Evolutionary conservation across 1,140 invertebrate genomes (phyloP).

Genomic region (Cydia pomonella): DNA sequence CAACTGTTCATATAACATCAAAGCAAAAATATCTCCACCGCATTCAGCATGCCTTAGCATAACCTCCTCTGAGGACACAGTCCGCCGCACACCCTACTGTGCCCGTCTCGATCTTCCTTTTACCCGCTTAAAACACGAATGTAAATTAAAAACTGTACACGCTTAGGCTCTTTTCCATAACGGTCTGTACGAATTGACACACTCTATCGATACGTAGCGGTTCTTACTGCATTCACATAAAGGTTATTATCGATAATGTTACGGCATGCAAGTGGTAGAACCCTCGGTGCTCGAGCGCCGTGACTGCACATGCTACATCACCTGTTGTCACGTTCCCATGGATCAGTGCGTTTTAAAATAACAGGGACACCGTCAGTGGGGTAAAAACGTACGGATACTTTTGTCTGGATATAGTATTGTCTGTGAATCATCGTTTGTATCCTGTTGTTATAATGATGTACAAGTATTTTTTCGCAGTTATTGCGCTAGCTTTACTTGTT

Average conservation of each 20-base stretch:
- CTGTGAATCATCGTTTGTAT: constrained; percentile 17
- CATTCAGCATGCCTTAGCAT: constrained; percentile 21
- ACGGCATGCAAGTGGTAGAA: constrained; percentile 13
- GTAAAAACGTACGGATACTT: constrained; percentile 39
- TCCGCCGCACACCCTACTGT: constrained; percentile 61
- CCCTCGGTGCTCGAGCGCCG: constrained; percentile 54
- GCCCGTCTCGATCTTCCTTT: constrained; percentile 24
- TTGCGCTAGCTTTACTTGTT: too few species aligned
- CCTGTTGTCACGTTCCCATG: constrained; percentile 71
- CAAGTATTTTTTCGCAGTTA: not conserved
- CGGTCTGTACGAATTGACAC: not conserved
- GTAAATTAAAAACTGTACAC: not conserved
- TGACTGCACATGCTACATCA: constrained; percentile 70
- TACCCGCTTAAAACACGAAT: constrained; percentile 15
- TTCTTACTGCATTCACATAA: not conserved
- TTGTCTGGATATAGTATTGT: constrained; percentile 23
- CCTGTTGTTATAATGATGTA: not conserved
- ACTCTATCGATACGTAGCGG: not conserved
- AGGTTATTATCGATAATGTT: not conserved
- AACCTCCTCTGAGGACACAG: constrained; percentile 54
- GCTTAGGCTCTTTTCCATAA: not conserved
- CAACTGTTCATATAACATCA: not conserved
- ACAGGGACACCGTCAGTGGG: constrained; percentile 33
- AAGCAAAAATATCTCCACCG: not conserved
- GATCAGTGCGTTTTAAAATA: constrained; percentile 40